Percentiles rank a stretch among this genome's conserved stretches.
Evolutionary conservation across 2,888 invertebrate species (phyloP).

Genomic region (Dichetophora obliterata): DNA sequence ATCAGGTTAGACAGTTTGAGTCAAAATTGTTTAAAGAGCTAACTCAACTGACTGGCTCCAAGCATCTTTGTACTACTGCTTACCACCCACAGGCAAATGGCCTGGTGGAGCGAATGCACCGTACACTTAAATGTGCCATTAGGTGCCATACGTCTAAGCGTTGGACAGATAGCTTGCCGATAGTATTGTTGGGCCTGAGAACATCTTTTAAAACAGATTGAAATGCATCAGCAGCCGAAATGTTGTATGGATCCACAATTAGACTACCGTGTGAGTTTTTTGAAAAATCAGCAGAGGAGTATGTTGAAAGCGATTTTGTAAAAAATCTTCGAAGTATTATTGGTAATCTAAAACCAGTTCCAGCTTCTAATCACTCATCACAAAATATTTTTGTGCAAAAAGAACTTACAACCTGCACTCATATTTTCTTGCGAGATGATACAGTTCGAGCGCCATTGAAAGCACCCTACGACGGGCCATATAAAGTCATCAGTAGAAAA

Average conservation of each 20-base stretch:
- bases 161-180: slow-evolving; percentile 18
- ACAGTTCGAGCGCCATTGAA: slow-evolving; percentile 22
- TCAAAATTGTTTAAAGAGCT: slow-evolving; percentile 37
- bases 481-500: neutral
- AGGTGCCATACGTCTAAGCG: slow-evolving; percentile 30
- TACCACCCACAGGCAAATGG: slow-evolving; percentile 37
- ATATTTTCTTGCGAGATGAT: slow-evolving; percentile 25
- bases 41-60: slow-evolving; percentile 30
- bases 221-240: slow-evolving; percentile 40
- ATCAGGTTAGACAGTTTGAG: slow-evolving; percentile 43
- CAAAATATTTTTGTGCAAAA: slow-evolving; percentile 25
- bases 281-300: slow-evolving; percentile 19
- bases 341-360: slow-evolving; percentile 25
- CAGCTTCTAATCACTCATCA: slow-evolving; percentile 26
- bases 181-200: slow-evolving; percentile 35
- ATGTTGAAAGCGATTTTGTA: slow-evolving; percentile 31
- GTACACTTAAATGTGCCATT: slow-evolving; percentile 37
- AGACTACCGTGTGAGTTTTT: slow-evolving; percentile 45
- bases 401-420: neutral
- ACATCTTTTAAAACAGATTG: slow-evolving; percentile 42
- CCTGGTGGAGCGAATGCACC: slow-evolving; percentile 42
- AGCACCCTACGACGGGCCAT: slow-evolving; percentile 27
- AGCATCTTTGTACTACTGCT: neutral
- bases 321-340: slow-evolving; percentile 24
- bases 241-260: slow-evolving; percentile 43